Base-by-base conservation (phyloP, 64 coral and sea anemone species). In the Pocillopora damicornis region DNA sequence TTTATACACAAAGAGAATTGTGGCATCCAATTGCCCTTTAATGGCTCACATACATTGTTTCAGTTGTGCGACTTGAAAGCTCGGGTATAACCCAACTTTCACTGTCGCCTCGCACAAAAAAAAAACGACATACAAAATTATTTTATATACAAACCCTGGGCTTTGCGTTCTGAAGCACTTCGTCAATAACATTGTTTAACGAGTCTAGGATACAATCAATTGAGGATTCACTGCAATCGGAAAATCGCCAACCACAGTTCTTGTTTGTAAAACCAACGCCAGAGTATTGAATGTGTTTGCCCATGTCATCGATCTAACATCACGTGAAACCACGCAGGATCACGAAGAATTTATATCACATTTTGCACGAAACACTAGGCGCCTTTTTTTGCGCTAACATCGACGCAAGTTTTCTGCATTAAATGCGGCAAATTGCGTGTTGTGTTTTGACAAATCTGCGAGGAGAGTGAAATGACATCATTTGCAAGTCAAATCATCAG, bases 181-280 rank as follows among this genome's bases (percentile, higher is more conserved):
- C 77, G 11, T 75, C 37, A 13, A 91, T 91, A 22, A 76, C 89
- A 72, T 91, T 75, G 35, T 82, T 86, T 65, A 91, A 64, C 22
- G 89, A 91, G 78, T 91, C 89, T 26, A 91, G 62, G 62, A 91
- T 69, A 34, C 76, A 26, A 8, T 86, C 64, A 67, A 91, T 79
- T 76, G 89, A 76, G 42, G 83, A 91, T 62, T 76, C 81, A 15
- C 75, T 23, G 61, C 58, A 20, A 76, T 86, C 56, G 22, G 73
- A 82, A 82, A 78, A 86, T 83, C 78, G 78, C 79, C 73, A 74
- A 74, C 56, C 80, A 66, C 15, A 67, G 2, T 11, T 83, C 35
- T 67, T 35, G 63, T 36, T 73, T 59, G 71, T 59, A 9, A 87
- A 87, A 22, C 85, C 17, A 37, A 59, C 22, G 45, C 45, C 85